Evolutionary conservation across 2,888 invertebrate genomes (phyloP), one percentile per base, ranked within the genome.

Genomic region (Baronia brevicornis): DNA sequence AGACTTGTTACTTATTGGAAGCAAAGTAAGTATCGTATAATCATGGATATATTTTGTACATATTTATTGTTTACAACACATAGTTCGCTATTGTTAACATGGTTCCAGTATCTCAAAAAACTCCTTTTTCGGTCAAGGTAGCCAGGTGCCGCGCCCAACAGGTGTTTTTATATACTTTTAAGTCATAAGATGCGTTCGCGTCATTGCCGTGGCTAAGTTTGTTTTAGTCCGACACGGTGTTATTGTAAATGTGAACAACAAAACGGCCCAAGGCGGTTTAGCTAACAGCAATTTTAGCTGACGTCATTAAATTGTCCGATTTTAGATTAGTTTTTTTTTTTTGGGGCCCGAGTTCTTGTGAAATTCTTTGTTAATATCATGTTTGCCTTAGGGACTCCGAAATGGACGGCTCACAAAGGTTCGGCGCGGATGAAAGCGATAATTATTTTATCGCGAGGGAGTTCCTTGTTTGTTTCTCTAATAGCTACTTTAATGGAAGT

Each of bases 401-500:
- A 50, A 51, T 46, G 46, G 47, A 44, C 41, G 48, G n/a, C 47
- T 47, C 46, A 53, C 54, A 57, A 61, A 59, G 61, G 58, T 52
- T 62, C 66, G 68, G 66, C 54, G 44, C 41, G 68, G 74, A 73
- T 82, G 69, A 77, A 82, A 70, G 75, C 69, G 77, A 73, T 80
- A 78, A 84, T 84, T 82, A 79, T 80, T 82, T 78, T 78, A 82
- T 78, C 68, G 72, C 62, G 52, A 58, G 60, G 65, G 66, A 68
- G 74, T 69, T 68, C 56, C 78, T 78, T 82, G 79, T 82, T 84
- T 82, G 84, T 82, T 84, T 82, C 71, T 79, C 68, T 82, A 82
- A 84, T 80, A 74, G 79, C 71, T 64, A 68, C 70, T 77, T 72
- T 79, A 77, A 77, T 79, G 69, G 72, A 69, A 66, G 66, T 61